Base-by-base conservation (phyloP, 2,797 vertebrate genomes). In the Chrysocyon brachyurus region DNA sequence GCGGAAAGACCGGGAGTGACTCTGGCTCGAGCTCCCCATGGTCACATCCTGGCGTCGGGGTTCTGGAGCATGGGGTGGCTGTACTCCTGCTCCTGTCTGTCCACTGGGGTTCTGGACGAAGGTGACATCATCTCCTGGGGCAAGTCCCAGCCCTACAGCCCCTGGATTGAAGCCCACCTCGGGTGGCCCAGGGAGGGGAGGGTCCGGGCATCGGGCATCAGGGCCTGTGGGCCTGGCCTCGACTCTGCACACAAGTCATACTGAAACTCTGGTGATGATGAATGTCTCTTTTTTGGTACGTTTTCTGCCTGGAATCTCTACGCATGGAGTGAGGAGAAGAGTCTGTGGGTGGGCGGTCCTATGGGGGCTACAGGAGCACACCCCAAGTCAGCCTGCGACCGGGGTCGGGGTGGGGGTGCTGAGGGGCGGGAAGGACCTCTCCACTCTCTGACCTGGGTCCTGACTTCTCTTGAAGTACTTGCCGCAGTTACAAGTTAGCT, bases 1-100 rank as follows among this genome's bases (percentile, higher is more conserved):
- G n/a, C n/a, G 0, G 4, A 14, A 28, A 36, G 52, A 3, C 7
- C 24, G 12, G 36, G 22, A 9, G 56, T 0, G 0, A 26, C 54
- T 33, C 73, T 0, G 1, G 87, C 52, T 14, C 52, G 0, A 59
- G 52, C 66, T 59, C 52, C 87, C 8, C 0, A 0, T 2, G 6
- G 40, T 31, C 2, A 0, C 0, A 0, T 15, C 2, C 83, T 2
- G 63, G 56, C 0, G 0, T 24, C 1, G 10, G 5, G 83, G 10
- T 3, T 49, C 10, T 21, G 56, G 6, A 15, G 12, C 28, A 6
- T 36, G 1, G 0, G 11, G 7, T 0, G 5, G 59, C 56, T 2
- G 6, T 0, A 4, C 1, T 2, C 1, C 15, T 9, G 6, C 1
- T 2, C 1, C 15, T 9, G 1, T 36, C 70, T 0, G 0, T 33